phyloP scores from a whole-genome alignment of 2,888 invertebrate species.

The Harpalus rufipes region DNA sequence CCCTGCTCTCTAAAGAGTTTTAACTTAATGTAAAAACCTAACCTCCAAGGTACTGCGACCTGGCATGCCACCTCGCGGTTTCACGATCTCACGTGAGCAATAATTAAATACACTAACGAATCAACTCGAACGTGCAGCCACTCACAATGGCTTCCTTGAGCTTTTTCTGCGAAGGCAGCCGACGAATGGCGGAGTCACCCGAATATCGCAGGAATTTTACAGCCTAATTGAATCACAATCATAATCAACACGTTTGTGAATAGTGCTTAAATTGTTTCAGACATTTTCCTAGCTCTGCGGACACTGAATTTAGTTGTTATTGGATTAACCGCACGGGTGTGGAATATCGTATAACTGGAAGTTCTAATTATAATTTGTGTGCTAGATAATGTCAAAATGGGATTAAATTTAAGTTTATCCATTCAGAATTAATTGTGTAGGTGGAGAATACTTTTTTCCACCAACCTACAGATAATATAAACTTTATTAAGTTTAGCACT shows the following conservation, averaged over 20 bases:
- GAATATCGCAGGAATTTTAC: constrained; percentile 51
- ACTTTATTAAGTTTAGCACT: too few relatives aligned
- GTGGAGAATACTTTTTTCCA: neutral
- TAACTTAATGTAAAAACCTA: constrained; percentile 35
- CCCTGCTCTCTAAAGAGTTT: neutral
- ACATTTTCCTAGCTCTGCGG: constrained; percentile 51
- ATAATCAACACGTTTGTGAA: constrained; percentile 62
- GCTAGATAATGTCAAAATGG: constrained; percentile 25
- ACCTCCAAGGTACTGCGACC: neutral
- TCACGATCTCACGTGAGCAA: constrained; percentile 31
- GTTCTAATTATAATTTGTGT: constrained; percentile 38
- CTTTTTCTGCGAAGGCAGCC: constrained; percentile 10
- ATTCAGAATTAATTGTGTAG: neutral
- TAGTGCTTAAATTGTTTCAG: constrained; percentile 60
- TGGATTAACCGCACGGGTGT: constrained; percentile 38
- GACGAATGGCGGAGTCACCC: constrained; percentile 21
- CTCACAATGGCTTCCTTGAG: constrained; percentile 28
- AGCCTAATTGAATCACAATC: constrained; percentile 57
- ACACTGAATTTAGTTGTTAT: constrained; percentile 59
- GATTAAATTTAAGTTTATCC: constrained; percentile 3
- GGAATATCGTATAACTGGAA: constrained; percentile 48
- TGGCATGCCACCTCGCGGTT: constrained; percentile 17
- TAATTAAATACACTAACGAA: constrained; percentile 63
- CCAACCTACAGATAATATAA: too few relatives aligned
- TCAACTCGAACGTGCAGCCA: constrained; percentile 33